Base-by-base conservation (phyloP, 2,797 vertebrate species). In the Hyperoplus lanceolatus region DNA sequence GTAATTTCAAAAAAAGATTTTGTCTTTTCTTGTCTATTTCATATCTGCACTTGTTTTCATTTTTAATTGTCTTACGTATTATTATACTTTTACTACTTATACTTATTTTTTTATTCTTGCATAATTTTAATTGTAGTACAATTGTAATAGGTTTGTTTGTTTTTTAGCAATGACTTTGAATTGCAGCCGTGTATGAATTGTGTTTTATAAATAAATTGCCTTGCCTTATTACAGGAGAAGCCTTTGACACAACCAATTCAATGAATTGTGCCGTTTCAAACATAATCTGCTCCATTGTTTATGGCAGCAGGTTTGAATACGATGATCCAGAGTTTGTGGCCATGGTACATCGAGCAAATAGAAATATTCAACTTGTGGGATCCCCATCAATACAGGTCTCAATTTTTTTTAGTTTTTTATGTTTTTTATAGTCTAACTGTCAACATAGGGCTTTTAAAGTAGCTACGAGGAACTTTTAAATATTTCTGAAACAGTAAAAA, bases 251-350 rank as follows among this genome's bases (percentile, higher is more conserved):
- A 0, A 61, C 57, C 0, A 29, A 51, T 7, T 16, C 65, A 0
- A 1, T 90, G 0, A 77, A 69, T 67, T 72, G 18, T 0, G 60
- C 89, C 0, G 68, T 82, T 6, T 81, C 87, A 0, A 90, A 91
- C 57, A 80, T 91, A 0, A 87, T 91, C 69, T 78, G 77, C 75
- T 87, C 84, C 50, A 64, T 91, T 3, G 73, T 89, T 3, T 91
- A 82, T 1, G 87, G 85, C 48, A 82, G 41, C 75, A 86, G 88
- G 29, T 90, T 87, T 73, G 75, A 89, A 42, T 85, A 87, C 1
- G 11, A 84, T 5, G 82, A 89, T 15, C 70, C 75, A 36, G 4
- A 67, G 16, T 90, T 89, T 42, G 73, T 14, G 0, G 42, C 55
- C 2, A 9, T 89, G 59, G 67, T 89, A 0, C 7, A 85, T 8